Conservation (phyloP, 2,888 invertebrate genomes). For the Oasisia sp. region DNA sequence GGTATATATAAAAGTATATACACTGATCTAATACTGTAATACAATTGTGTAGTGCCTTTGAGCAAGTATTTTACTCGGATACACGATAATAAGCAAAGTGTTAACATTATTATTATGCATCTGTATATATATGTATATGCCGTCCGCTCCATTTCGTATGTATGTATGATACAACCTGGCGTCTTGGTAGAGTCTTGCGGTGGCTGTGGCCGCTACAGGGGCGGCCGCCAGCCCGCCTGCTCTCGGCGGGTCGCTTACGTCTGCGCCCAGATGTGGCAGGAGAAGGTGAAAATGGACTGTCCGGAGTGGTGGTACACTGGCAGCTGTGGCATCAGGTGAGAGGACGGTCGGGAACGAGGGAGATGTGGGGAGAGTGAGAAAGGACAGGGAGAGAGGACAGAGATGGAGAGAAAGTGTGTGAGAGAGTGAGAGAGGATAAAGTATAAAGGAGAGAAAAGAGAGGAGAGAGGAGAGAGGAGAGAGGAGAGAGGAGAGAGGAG, state of each 20-base stretch:
- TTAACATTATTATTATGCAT: background rate
- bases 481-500: too few species aligned
- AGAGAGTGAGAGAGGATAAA: too few species aligned
- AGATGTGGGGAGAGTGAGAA: too few species aligned
- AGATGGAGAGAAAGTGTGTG: too few species aligned
- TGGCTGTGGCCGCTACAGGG: slow-evolving; percentile 42
- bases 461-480: too few species aligned
- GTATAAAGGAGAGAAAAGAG: too few species aligned
- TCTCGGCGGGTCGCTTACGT: slow-evolving; percentile 37
- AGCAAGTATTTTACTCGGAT: too few species aligned
- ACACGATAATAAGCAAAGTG: too few species aligned
- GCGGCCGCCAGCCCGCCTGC: slow-evolving; percentile 37
- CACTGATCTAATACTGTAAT: too few species aligned
- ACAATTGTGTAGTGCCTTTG: too few species aligned
- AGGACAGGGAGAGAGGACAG: background rate
- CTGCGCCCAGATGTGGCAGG: slow-evolving; percentile 42
- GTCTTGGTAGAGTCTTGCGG: slow-evolving; percentile 46
- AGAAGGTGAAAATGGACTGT: slow-evolving; percentile 39
- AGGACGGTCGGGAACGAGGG: too few species aligned
- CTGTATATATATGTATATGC: background rate
- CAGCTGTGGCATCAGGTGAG: slow-evolving; percentile 38
- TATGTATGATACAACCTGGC: background rate
- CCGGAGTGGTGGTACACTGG: slow-evolving; percentile 43
- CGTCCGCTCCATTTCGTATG: background rate
- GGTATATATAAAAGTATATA: too few species aligned